Evolutionary conservation across 2,113 vertebrate species (phyloP), one percentile per base, ranked within the genome.

Genomic region (Spilogale gracilis): DNA sequence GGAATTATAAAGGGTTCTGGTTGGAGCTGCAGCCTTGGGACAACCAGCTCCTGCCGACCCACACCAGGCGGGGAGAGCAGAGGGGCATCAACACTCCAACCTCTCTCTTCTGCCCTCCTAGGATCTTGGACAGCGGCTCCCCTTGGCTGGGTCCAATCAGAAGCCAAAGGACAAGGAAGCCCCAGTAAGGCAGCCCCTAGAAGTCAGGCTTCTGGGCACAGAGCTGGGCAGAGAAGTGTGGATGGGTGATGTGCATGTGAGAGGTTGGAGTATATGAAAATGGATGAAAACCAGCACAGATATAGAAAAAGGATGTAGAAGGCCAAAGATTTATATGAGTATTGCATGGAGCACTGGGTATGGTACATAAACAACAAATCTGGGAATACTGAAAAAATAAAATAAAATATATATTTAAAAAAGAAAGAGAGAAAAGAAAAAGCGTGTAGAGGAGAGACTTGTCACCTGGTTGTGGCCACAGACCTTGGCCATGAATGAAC

Each of bases 21-120:
- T 6, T 12, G n/a, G 18, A 48, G 9, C 65, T 2, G 1, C 9
- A 4, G 73, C 25, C 21, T 1, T 0, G 0, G 30, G 60, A 2
- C 9, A 2, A 6, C 13, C 6, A 3, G 71, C 20, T 54, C 79
- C 48, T 9, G 6, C 9, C 0, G 17, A 5, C 43, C 30, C 78
- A 8, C 0, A 1, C 43, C 69, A 20, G 21, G 9, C 9, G 8
- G 23, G 30, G 2, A 84, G 43, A 13, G 17, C 20, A 32, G 38
- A 23, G 13, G 27, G 63, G 3, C 9, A 11, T 1, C 9, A 5
- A 1, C 10, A 6, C 17, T 5, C 13, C 9, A 2, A 0, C 2
- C 5, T 18, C 4, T 3, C 30, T 27, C 8, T 71, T 11, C 73
- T n/a, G 23, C 48, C 6, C 23, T 54, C 30, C 1, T 4, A 32